Evolutionary conservation across 1,140 invertebrate genomes (phyloP), one percentile per base, ranked within the genome.

Genomic region (Atta cephalotes): DNA sequence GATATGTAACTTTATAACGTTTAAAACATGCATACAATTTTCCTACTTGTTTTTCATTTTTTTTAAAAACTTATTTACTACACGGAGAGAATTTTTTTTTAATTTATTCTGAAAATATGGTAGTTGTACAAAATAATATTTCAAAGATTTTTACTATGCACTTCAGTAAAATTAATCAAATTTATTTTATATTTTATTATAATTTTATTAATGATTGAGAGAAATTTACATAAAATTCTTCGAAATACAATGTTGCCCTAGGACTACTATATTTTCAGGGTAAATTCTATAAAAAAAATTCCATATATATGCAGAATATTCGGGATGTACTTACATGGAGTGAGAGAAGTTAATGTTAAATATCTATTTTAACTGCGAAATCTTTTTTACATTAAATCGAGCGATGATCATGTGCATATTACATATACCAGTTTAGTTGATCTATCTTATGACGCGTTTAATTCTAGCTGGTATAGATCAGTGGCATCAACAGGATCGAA

Each of bases 391-490:
- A 45, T 9, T 18, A 65, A 65, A 65, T 31, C 5, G n/a, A n/a
- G 21, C 6, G 4, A 12, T 6, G 21, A 45, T 3, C 3, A 3
- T 31, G 10, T 10, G 2, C 18, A 28, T 6, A 79, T 3, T 10
- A 21, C 14, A 28, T 6, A 79, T 3, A 28, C 3, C n/a, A 28
- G 18, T 58, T 56, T 39, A 31, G 21, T 39, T 6, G 28, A 68
- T 68, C 56, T 68, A 68, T 80, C 49, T 35, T 16, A 68, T 53
- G 18, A 53, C 2, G 66, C 7, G 28, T 79, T 66, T n/a, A 12
- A 80, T 68, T 68, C 49, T 56, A 14, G 28, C 18, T 80, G 10
- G 7, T 66, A 51, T 35, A 63, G 10, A 28, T 68, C 6, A 31
- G 10, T 10, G 18, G 21, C 12, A 6, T 18, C 62, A 68, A 56